Base-by-base conservation (phyloP, 2,113 vertebrate genomes). In the Rhinolophus sinicus region DNA sequence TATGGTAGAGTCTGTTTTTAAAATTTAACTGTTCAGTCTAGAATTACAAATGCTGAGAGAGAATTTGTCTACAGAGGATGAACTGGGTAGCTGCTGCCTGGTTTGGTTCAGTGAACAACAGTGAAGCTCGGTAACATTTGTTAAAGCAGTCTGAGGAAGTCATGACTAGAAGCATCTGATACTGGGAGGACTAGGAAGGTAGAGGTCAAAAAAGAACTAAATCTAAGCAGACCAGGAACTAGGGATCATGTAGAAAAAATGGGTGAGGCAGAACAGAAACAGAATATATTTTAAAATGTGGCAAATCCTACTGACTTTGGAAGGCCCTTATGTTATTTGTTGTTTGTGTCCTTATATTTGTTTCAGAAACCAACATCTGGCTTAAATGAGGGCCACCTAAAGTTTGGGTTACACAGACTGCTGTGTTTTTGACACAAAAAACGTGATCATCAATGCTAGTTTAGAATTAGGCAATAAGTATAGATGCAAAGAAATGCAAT, bases 1-100 rank as follows among this genome's bases (percentile, higher is more conserved):
- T 73, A n/a, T 87, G 69, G 83, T 69, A 89, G 30, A 91, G 35
- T 91, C 58, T 95, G 38, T 80, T 93, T 88, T 96, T 86, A 75
- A 92, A 83, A 90, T 90, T 73, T 93, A 93, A 92, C 73, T 92
- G 26, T 77, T 70, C 6, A 72, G 60, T 84, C 19, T 93, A 92
- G 83, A 89, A 90, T 89, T 96, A 75, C 21, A 92, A 72, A 69
- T 78, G 4, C 65, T 30, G 30, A 80, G n/a, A 82, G 56, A 35
- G 28, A 80, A 85, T 93, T 94, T 95, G 47, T 94, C 33, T 87
- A 75, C 40, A 83, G 24, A 65, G 15, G 81, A 70, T 94, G 33
- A 13, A 84, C 47, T 30, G 2, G 16, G 38, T 72, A 78, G 14
- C 30, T 88, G 30, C 60, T 72, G 21, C 50, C 28, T 94, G 56